A percentile compares a stretch with the other conserved stretches of the same genome.
These are phyloP conservation scores for Myiozetetes cayanensis DNA, from an alignment of 2,113 vertebrate species.

Conservation along the genomic window DNA sequence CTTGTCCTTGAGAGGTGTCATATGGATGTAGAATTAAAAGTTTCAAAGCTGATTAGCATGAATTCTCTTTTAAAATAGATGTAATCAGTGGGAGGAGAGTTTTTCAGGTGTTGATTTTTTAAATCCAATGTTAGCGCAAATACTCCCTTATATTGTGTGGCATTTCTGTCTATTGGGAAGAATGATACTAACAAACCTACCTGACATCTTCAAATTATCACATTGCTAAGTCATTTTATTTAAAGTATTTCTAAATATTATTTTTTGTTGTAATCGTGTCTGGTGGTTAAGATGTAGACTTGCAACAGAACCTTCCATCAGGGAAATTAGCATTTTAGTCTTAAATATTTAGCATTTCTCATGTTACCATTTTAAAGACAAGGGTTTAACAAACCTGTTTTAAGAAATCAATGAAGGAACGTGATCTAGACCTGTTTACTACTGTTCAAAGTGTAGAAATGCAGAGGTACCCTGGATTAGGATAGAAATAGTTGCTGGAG, in stretches of 20 bases:
- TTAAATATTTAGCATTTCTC: not conserved
- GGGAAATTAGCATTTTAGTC: not conserved
- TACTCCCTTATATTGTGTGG: not conserved
- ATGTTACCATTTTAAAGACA: not conserved
- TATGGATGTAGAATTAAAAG: not conserved
- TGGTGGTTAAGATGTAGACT: not conserved
- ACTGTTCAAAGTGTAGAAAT: not conserved
- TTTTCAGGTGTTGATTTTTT: not conserved
- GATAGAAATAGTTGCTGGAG: not conserved
- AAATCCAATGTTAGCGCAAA: not conserved
- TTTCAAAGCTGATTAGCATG: not conserved
- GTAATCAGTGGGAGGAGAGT: not conserved
- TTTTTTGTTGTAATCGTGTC: not conserved
- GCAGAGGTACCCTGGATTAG: not conserved
- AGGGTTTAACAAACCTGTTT: not conserved
- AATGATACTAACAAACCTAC: not conserved
- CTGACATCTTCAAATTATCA: not conserved
- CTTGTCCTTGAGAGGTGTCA: not conserved
- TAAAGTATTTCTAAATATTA: not conserved
- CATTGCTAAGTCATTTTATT: not conserved
- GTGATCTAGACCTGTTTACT: not conserved
- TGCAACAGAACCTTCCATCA: not conserved
- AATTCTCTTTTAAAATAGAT: not conserved
- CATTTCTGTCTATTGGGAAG: not conserved
- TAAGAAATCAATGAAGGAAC: not conserved